Evolutionary conservation across 2,888 invertebrate genomes (phyloP).

Genomic region (Drosophila melanosoma): DNA sequence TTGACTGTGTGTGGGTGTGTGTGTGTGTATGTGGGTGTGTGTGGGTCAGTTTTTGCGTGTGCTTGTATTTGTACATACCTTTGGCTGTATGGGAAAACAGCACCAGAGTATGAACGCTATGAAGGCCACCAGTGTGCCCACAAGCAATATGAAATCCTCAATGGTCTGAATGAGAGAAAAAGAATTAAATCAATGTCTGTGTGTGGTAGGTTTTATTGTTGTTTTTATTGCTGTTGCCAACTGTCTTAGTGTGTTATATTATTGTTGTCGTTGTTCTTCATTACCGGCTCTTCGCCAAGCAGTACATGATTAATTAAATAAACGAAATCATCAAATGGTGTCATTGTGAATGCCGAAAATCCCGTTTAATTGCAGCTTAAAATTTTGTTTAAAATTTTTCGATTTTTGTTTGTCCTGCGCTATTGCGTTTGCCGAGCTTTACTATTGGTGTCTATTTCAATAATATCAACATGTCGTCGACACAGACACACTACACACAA

Average conservation of each 20-base stretch:
- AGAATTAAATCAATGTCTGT: constrained; percentile 25
- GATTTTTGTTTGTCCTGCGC: not conserved
- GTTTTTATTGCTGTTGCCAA: not conserved
- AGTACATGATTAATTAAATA: constrained; percentile 87
- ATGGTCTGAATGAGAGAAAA: constrained; percentile 85
- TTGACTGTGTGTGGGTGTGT: constrained; percentile 11
- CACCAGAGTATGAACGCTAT: constrained; percentile 88
- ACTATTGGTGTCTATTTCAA: constrained; percentile 5
- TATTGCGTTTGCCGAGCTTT: constrained; percentile 17
- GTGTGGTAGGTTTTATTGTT: constrained; percentile 1
- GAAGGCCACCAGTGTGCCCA: constrained; percentile 88
- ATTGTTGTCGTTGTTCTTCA: constrained; percentile 43
- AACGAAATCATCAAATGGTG: constrained; percentile 87
- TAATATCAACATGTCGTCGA: constrained; percentile 28
- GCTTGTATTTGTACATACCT: constrained; percentile 74
- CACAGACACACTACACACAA: constrained; percentile 18
- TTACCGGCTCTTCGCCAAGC: constrained; percentile 88
- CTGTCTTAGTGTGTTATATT: constrained; percentile 1
- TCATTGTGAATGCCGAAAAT: constrained; percentile 82
- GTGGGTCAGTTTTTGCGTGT: not conserved
- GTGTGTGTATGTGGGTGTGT: constrained; percentile 3
- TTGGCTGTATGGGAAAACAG: constrained; percentile 87
- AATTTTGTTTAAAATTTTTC: constrained; percentile 24
- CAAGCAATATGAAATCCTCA: constrained; percentile 87
- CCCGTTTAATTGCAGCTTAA: constrained; percentile 32